Base-by-base conservation (phyloP, 2,113 vertebrate genomes). In the Vombatus ursinus region DNA sequence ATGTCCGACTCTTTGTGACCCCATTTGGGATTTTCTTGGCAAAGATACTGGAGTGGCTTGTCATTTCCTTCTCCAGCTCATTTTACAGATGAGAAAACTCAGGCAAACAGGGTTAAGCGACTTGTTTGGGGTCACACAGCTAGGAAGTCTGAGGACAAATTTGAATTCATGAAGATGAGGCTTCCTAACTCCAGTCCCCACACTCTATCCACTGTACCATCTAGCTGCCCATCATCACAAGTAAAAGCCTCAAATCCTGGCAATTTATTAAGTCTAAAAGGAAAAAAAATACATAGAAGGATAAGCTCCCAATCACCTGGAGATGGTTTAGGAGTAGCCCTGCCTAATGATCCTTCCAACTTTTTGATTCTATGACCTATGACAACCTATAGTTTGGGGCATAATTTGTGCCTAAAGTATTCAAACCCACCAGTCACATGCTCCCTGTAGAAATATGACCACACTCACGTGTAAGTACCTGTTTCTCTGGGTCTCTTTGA, bases 401-500 rank as follows among this genome's bases (percentile, higher is more conserved):
- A 48, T 0, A 0, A 84, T 77, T 77, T 44, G 44, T 24, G 49
- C 48, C 0, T 0, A 44, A 37, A 2, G 5, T 22, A 22, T 50
- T 49, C 37, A 91, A 52, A 92, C 92, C 77, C 93, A 52, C 61
- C 16, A 89, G 90, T 89, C 8, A 54, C 50, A 22, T 51, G 89
- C 24, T 95, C 91, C 90, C 90, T 91, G 48, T 48, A 57, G 96
- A 95, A 95, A 96, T 92, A 50, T 44, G 90, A 94, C 4, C 95
- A 89, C 5, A 84, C 0, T 28, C 91, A 96, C 95, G 84, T 98
- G 95, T 94, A 97, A 44, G 89, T 53, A 26, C 11, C 96, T 95
- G 61, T 68, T 96, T 93, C 89, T 96, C 94, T 52, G 93, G 94
- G 95, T 94, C 89, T 47, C 94, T 95, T 92, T 77, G 50, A 51